phyloP scores from a whole-genome alignment of 2,888 invertebrate genomes.

The Atrina japonica region DNA sequence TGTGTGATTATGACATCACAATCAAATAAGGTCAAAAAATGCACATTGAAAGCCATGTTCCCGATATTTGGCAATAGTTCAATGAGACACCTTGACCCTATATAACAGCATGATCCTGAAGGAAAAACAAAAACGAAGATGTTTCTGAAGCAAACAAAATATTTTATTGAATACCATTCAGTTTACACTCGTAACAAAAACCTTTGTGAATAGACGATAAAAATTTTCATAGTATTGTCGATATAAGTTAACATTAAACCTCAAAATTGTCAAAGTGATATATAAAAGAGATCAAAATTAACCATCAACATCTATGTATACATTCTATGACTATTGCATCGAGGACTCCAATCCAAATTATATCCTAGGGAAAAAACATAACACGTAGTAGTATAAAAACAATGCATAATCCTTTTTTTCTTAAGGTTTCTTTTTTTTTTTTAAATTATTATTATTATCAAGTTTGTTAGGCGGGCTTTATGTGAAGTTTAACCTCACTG shows the following conservation, averaged over 20 bases:
- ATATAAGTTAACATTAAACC: conserved; percentile 44
- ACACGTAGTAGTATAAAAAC: conserved; percentile 22
- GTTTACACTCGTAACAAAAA: conserved; percentile 71
- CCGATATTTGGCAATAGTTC: no score
- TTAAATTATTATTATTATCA: background rate
- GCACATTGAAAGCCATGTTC: no score
- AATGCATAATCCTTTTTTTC: conserved; percentile 22
- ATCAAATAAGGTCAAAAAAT: no score
- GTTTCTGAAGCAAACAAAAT: conserved; percentile 73
- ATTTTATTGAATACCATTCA: conserved; percentile 77
- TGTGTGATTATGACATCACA: no score
- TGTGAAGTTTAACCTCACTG: conserved; percentile 8
- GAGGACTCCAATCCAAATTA: conserved; percentile 15
- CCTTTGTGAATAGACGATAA: conserved; percentile 63
- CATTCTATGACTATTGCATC: conserved; percentile 42
- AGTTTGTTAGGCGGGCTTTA: conserved; percentile 22
- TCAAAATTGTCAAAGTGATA: conserved; percentile 31
- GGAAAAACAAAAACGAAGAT: background rate
- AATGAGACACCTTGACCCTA: no score
- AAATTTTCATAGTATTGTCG: conserved; percentile 41
- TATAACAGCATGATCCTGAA: no score
- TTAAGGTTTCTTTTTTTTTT: background rate
- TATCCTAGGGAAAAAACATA: conserved; percentile 15
- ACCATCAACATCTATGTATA: conserved; percentile 31
- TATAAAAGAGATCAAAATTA: conserved; percentile 48